Evolutionary conservation across 1,140 invertebrate genomes (phyloP).

Genomic region (Whitmania pigra): DNA sequence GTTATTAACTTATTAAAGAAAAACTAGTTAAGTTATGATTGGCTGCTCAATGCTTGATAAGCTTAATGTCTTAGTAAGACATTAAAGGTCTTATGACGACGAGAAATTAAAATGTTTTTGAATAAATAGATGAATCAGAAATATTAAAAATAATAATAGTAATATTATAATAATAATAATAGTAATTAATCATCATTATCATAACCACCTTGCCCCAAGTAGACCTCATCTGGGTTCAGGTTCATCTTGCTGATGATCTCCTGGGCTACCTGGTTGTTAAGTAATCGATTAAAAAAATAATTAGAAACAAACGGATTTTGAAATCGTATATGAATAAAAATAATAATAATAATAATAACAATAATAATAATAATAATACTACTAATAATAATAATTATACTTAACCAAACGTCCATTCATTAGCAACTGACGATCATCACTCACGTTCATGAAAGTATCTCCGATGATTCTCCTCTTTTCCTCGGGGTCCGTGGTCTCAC

Average conservation of each 20-base stretch:
- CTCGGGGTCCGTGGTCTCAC: slow-evolving; percentile 74
- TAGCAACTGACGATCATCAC: not conserved
- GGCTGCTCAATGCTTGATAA: too few relatives aligned
- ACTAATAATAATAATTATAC: too few relatives aligned
- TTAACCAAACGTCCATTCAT: too few relatives aligned
- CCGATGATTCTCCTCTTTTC: slow-evolving; percentile 97
- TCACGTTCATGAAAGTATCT: slow-evolving; percentile 80
- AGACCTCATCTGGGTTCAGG: slow-evolving; percentile 39
- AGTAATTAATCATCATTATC: not conserved
- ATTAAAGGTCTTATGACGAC: too few relatives aligned
- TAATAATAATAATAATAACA: not conserved
- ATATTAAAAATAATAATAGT: slow-evolving; percentile 15
- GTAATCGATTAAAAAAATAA: too few relatives aligned
- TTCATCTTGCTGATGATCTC: slow-evolving; percentile 39
- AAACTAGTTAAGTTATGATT: too few relatives aligned
- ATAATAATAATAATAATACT: slow-evolving; percentile 17
- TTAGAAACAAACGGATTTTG: too few relatives aligned
- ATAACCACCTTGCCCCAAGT: slow-evolving; percentile 37
- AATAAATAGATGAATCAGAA: too few relatives aligned
- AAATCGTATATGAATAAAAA: too few relatives aligned
- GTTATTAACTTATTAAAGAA: too few relatives aligned
- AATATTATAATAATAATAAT: slow-evolving; percentile 14
- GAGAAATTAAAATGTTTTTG: too few relatives aligned
- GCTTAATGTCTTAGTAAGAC: too few relatives aligned
- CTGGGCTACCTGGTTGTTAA: slow-evolving; percentile 37